phyloP scores from a whole-genome alignment of 2,888 invertebrate genomes.

The Desoria tigrina region DNA sequence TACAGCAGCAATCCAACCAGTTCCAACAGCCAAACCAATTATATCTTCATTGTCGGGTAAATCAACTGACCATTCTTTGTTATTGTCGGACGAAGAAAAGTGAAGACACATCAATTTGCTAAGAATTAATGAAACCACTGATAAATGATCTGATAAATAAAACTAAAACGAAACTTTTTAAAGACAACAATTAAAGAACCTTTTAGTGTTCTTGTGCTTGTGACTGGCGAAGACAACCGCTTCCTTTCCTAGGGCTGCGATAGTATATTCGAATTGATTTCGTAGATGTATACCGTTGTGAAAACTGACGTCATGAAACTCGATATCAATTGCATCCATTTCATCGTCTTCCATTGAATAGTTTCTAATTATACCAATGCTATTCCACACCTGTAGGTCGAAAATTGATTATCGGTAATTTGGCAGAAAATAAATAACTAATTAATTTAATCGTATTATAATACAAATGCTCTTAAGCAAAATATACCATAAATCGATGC shows the following conservation, averaged over 20 bases:
- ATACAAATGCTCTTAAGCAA: too few relatives aligned
- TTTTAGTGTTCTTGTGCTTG: slow-evolving; percentile 48
- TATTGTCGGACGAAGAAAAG: slow-evolving; percentile 65
- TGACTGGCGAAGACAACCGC: slow-evolving; percentile 75
- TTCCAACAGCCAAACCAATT: slow-evolving; percentile 62
- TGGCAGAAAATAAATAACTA: not conserved
- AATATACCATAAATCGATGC: slow-evolving; percentile 70
- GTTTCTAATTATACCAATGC: slow-evolving; percentile 83
- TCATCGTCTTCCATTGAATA: slow-evolving; percentile 65
- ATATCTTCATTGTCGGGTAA: slow-evolving; percentile 79
- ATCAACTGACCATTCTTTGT: slow-evolving; percentile 82
- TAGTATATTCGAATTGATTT: slow-evolving; percentile 80
- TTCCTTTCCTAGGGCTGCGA: slow-evolving; percentile 81
- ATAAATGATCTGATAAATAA: too few relatives aligned
- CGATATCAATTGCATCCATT: slow-evolving; percentile 81
- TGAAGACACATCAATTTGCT: slow-evolving; percentile 76
- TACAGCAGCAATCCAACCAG: slow-evolving; percentile 75
- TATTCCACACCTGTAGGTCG: slow-evolving; percentile 79
- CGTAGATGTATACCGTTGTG: slow-evolving; percentile 88
- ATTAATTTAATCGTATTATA: slow-evolving; percentile 35
- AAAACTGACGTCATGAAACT: slow-evolving; percentile 87
- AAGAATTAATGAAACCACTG: slow-evolving; percentile 47
- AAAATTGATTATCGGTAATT: too few relatives aligned
- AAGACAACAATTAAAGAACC: too few relatives aligned
- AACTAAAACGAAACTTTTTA: too few relatives aligned